These are phyloP conservation scores for Scaeva pyrastri DNA, from an alignment of 2,888 invertebrate species.

Conservation along the genomic window DNA sequence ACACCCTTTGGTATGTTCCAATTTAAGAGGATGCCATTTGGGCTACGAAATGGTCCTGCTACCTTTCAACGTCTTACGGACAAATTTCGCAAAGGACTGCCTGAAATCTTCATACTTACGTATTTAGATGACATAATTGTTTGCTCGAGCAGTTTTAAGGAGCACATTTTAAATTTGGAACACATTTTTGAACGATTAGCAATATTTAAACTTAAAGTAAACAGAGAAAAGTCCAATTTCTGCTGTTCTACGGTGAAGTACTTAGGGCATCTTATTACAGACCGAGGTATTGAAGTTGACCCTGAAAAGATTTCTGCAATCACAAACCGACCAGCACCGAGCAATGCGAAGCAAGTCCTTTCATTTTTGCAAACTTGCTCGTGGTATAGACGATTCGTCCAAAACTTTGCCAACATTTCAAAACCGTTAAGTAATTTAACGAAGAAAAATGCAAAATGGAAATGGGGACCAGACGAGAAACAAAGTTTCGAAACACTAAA, in stretches of 20 bases:
- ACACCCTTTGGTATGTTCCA: background rate
- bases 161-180: no score
- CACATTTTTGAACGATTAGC: no score
- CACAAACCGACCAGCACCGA: conserved; percentile 59
- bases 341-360: conserved; percentile 67
- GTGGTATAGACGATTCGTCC: conserved; percentile 58
- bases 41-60: conserved; percentile 35
- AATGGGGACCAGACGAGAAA: background rate
- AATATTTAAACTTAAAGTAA: no score
- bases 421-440: conserved; percentile 78
- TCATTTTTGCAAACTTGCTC: conserved; percentile 71
- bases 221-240: background rate
- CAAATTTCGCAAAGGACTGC: background rate
- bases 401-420: conserved; percentile 65
- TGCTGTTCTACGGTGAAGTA: conserved; percentile 25
- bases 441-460: background rate
- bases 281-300: conserved; percentile 17
- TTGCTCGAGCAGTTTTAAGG: background rate
- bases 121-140: conserved; percentile 29
- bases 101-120: background rate
- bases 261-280: conserved; percentile 19
- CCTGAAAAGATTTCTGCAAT: conserved; percentile 73
- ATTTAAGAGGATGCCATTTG: conserved; percentile 34
- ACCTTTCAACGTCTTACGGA: conserved; percentile 41
- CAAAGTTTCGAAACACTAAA: conserved; percentile 12